Evolutionary conservation across 2,797 vertebrate species (phyloP), one percentile per base, ranked within the genome.

Genomic region (Aplochiton taeniatus): DNA sequence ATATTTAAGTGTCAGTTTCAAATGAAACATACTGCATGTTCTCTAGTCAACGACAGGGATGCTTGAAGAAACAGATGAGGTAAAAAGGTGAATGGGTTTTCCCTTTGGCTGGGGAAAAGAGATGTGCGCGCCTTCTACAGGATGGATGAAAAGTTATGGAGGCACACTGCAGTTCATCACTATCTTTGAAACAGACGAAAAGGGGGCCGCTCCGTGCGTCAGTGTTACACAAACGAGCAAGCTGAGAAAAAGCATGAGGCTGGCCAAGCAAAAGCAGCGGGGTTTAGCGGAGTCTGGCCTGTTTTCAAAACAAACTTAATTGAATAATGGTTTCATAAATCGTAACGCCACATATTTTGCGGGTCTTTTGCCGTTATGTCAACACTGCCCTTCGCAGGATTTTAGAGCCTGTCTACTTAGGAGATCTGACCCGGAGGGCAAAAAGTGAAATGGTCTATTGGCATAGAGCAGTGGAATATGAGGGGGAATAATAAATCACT

Each of bases 281-380:
- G 64, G 31, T 65, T 45, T 68, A 48, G 64, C 60, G 58, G 17
- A n/a, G 63, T 59, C 31, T 61, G 60, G 50, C 46, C 16, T 62
- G 1, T n/a, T 72, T 53, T 72, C 43, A 61, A 70, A 73, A 70
- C 42, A 58, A 11, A 49, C 45, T 8, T 70, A 58, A 75, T 69
- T 49, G 48, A 70, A 66, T 69, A 53, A 77, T 63, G 51, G 51
- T 61, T 70, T 61, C 65, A 70, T 69, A 68, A 69, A 76, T 65
- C 42, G 41, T 41, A 19, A 43, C 61, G 61, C 31, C 6, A n/a
- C 9, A 44, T 60, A 45, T 76, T 60, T 63, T 49, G 42, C 1
- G 45, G 44, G 63, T 49, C n/a, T 64, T 57, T 67, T 12, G 31
- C 74, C 61, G 44, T 70, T 57, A 74, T 59, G 46, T 61, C 70